phyloP scores from a whole-genome alignment of 1,140 invertebrate species.

The Drosophila varians region DNA sequence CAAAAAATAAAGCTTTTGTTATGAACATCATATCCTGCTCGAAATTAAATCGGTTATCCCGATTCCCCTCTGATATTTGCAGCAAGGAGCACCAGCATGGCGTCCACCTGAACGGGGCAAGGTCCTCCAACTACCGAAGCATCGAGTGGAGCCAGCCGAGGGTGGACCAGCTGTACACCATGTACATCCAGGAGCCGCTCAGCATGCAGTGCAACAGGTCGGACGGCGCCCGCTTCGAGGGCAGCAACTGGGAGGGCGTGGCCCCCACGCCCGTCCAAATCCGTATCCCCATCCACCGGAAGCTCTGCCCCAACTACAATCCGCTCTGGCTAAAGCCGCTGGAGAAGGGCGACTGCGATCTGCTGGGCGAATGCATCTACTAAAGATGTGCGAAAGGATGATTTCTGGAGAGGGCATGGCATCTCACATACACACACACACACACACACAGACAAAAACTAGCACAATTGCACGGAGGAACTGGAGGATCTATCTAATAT shows the following conservation, averaged over 20 bases:
- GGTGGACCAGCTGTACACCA: constrained; percentile 88
- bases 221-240: constrained; percentile 90
- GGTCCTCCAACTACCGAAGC: constrained; percentile 90
- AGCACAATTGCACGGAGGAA: neutral
- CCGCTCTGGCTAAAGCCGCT: constrained; percentile 80
- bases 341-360: constrained; percentile 80
- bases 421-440: constrained; percentile 2
- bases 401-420: constrained; percentile 25
- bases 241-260: constrained; percentile 76
- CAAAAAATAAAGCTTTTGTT: neutral
- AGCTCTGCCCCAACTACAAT: constrained; percentile 83
- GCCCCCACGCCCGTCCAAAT: constrained; percentile 76
- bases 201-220: constrained; percentile 98
- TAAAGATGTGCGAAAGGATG: constrained; percentile 38
- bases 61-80: neutral
- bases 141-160: constrained; percentile 94
- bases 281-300: constrained; percentile 79
- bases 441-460: neutral
- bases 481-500: neutral
- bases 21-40: neutral
- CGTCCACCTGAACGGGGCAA: constrained; percentile 77
- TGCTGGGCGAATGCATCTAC: constrained; percentile 83
- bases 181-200: constrained; percentile 94
- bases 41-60: too few species aligned
- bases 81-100: constrained; percentile 84